Base-by-base conservation (phyloP, 2,888 invertebrate species). In the Rhamphomyia laevipes region DNA sequence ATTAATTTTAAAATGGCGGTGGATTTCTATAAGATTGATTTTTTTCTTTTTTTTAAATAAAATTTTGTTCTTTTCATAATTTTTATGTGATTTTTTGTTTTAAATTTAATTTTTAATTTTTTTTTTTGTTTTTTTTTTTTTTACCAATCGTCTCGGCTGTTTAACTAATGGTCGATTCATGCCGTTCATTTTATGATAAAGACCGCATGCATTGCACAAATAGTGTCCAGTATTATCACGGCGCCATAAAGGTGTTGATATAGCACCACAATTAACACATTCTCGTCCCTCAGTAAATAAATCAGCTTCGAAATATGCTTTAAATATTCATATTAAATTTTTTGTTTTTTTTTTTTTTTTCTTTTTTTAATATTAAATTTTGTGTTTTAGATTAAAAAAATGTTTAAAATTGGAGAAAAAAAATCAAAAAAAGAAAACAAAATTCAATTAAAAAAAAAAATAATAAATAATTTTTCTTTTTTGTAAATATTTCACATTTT, bases 201-300 rank as follows among this genome's bases (percentile, higher is more conserved):
- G 87, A 63, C 97, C 97, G 76, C 99, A 99, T 58, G 97, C 97
- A 79, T 99, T 99, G 82, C 99, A 99, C 63, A 97, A 83, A 76
- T 96, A 97, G 77, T 97, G 95, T 57, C 97, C 97, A 63, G 93
- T 94, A 71, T 93, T 93, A 79, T 99, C 97, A 70, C 99, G 82
- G 59, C 97, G 82, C 99, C 97, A 97, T 61, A 97, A 79, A 55
- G 97, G 96, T 59, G 97, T 99, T 63, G 90, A 89, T 70, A 91
- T 91, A 58, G 94, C 93, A 62, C 95, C 95, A 74, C 96, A 96
- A 78, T 96, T 96, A 54, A 95, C 94, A 76, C 96, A 96, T 75
- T 96, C 95, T 61, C 97, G 82, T 45, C 94, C 95, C 73, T 97
- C 97, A 65, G 76, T 69, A 65, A 68, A 69, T 64, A 68, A 65